Conservation (phyloP, 2,888 invertebrate species). For the Agrochola litura region DNA sequence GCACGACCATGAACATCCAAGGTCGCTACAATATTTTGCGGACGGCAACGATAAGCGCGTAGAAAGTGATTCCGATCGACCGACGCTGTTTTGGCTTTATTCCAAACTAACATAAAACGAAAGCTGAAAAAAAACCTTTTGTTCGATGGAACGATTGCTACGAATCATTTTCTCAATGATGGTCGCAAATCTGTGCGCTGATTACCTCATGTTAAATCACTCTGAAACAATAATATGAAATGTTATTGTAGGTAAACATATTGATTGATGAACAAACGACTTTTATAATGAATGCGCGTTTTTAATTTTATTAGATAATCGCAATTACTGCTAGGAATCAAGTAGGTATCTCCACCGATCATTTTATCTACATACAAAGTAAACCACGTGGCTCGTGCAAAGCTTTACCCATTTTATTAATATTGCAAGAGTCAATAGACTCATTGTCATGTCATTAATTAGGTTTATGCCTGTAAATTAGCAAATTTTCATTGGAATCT, state of each 20-base stretch:
- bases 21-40: conserved; percentile 84
- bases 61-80: conserved; percentile 88
- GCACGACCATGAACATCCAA: conserved; percentile 88
- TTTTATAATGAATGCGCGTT: neutral
- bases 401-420: neutral
- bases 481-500: neutral
- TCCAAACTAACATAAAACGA: conserved; percentile 77
- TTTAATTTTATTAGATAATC: neutral
- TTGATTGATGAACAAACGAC: neutral
- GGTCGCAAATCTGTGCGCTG: conserved; percentile 9
- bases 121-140: conserved; percentile 46
- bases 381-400: neutral
- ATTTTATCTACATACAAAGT: neutral
- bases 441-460: neutral
- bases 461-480: neutral
- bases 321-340: neutral
- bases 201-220: neutral
- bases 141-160: conserved; percentile 13
- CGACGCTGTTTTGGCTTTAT: conserved; percentile 79
- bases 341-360: neutral
- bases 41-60: conserved; percentile 82
- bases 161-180: conserved; percentile 4
- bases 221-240: neutral
- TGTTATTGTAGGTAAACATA: neutral
- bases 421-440: neutral